phyloP scores from a whole-genome alignment of 2,113 vertebrate genomes.

The Sorex fumeus region DNA sequence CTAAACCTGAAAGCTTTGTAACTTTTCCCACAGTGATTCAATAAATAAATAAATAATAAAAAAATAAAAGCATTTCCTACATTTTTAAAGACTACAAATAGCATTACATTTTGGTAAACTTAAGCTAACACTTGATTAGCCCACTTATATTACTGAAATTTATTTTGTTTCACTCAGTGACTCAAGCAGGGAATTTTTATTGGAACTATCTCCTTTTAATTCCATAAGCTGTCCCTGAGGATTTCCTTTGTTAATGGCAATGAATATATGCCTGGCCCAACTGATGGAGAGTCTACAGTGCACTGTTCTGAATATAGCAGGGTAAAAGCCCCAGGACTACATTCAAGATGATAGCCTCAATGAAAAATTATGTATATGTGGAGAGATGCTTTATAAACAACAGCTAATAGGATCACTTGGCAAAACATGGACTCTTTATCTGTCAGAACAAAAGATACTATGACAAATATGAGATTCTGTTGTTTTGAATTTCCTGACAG shows the following conservation, averaged over 20 bases:
- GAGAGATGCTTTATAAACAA: neutral
- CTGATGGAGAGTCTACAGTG: neutral
- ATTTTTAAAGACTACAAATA: no score
- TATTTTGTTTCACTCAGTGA: neutral
- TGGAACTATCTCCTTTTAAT: neutral
- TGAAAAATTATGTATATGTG: neutral
- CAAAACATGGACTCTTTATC: neutral
- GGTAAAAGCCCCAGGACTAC: no score
- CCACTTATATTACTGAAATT: neutral
- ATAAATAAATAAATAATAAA: no score
- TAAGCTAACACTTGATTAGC: no score
- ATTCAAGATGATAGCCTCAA: neutral
- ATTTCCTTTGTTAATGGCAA: neutral
- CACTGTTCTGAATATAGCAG: neutral
- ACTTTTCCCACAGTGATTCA: no score
- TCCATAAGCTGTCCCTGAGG: neutral
- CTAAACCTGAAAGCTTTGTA: no score
- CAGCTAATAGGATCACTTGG: neutral
- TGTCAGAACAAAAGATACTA: neutral
- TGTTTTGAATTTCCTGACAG: neutral
- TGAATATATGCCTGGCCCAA: neutral
- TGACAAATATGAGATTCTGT: neutral
- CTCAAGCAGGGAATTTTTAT: neutral
- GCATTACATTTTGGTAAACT: no score
- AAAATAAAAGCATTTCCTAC: no score